Evolutionary conservation across 2,113 vertebrate genomes (phyloP), one percentile per base, ranked within the genome.

Genomic region (Pseudopodoces humilis): DNA sequence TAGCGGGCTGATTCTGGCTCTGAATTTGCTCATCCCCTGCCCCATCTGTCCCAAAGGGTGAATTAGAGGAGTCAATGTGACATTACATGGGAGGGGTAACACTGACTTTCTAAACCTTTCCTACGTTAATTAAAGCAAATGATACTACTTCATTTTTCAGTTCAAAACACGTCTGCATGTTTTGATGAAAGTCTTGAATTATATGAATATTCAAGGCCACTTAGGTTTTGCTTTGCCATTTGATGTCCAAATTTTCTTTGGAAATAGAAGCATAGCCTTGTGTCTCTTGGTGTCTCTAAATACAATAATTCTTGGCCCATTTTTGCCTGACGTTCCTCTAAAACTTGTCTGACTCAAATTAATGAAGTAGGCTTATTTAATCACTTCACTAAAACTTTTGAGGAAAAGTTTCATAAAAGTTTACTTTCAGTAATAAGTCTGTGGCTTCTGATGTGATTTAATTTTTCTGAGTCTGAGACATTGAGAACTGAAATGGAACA

Each of bases 401-500:
- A 89, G 69, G 47, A 84, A 87, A 94, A 84, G 43, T 94, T 95
- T 80, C 37, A 83, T 86, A 70, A 91, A 94, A 94, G 76, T 60
- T 74, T 39, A 68, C 65, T 70, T 89, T 84, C 49, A 39, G 72
- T 92, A 89, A 71, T 92, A 74, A 35, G 69, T 69, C 59, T 91
- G 23, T 75, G 81, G 25, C 74, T 95, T 95, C 69, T 75, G 47
- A 89, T 52, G 69, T 75, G 72, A 74, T 88, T 91, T 89, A 84
- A 87, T 92, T 92, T 95, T 91, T 74, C 65, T 70, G 91, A 84
- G 68, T 74, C 65, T 70, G 91, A 86, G 68, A 95, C 43, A 50
- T 2, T 50, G 52, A 75, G 77, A 89, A 91, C 76, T 94, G 83
- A 91, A 96, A 92, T 82, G 86, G 64, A 87, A 92, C 71, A 52